Percentiles rank a stretch among this genome's conserved stretches.
Conservation (phyloP, 1,140 invertebrate species). For the Ceratina japonica region DNA sequence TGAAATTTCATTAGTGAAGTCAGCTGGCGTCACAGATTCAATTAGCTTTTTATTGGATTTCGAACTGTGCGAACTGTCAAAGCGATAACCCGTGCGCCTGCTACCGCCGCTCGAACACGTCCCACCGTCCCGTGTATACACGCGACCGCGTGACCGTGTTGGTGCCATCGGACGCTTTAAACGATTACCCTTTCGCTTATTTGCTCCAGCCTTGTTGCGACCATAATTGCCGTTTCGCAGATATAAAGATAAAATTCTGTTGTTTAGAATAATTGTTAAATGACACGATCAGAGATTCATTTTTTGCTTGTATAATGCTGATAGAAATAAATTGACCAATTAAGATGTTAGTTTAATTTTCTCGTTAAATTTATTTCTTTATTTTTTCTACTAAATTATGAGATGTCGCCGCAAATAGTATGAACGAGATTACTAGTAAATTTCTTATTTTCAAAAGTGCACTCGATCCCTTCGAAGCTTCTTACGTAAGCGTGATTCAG, state of each 20-base stretch:
- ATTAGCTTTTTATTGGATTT: conserved; percentile 80
- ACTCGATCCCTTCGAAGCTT: not conserved
- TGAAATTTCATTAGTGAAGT: conserved; percentile 80
- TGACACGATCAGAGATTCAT: too few relatives aligned
- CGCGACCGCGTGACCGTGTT: not conserved
- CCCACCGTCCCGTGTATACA: conserved; percentile 14
- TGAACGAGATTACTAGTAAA: too few relatives aligned
- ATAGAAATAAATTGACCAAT: too few relatives aligned
- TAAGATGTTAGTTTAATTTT: too few relatives aligned
- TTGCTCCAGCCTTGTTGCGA: not conserved
- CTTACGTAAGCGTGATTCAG: conserved; percentile 6
- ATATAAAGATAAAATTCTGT: too few relatives aligned
- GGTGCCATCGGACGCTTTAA: not conserved
- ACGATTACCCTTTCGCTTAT: conserved; percentile 27
- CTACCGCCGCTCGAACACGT: conserved; percentile 27
- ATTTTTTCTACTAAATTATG: too few relatives aligned
- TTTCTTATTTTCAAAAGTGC: too few relatives aligned
- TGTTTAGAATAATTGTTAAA: too few relatives aligned
- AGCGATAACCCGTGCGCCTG: conserved; percentile 67
- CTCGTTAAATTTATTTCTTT: too few relatives aligned
- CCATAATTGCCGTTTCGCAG: too few relatives aligned
- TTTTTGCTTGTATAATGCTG: too few relatives aligned
- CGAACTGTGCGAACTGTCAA: conserved; percentile 78
- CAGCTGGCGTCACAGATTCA: conserved; percentile 80
- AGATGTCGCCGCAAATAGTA: too few relatives aligned